phyloP scores from a whole-genome alignment of 2,113 vertebrate species.

The Bujurquina vittata region DNA sequence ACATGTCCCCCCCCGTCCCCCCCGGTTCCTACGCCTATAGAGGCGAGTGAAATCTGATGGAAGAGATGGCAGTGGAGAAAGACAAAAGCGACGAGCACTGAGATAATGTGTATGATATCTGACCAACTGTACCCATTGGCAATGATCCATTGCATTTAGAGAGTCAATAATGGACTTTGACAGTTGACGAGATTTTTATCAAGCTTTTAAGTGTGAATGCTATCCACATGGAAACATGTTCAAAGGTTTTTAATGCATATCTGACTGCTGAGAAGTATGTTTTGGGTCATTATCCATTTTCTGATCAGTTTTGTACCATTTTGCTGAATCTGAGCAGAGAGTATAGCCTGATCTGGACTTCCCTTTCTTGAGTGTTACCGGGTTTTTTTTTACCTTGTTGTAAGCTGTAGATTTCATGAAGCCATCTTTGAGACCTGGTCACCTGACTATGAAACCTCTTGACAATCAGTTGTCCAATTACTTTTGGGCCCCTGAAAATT shows the following conservation, averaged over 20 bases:
- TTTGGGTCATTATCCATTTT: neutral
- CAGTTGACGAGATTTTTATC: neutral
- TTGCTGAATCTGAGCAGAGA: neutral
- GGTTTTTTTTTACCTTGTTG: too few species aligned
- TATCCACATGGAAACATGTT: slow-evolving; percentile 12
- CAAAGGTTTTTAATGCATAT: neutral
- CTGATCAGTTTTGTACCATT: neutral
- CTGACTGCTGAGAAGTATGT: slow-evolving; percentile 8
- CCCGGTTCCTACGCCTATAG: too few species aligned
- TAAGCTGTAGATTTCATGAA: too few species aligned
- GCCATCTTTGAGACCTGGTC: neutral
- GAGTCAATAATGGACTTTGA: neutral
- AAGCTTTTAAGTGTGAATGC: neutral
- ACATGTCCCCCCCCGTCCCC: too few species aligned
- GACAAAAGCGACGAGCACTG: slow-evolving; percentile 26
- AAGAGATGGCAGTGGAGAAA: slow-evolving; percentile 28
- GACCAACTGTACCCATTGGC: neutral
- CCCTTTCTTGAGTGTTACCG: too few species aligned
- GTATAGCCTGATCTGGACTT: too few species aligned
- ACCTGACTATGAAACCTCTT: neutral
- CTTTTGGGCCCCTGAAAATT: neutral
- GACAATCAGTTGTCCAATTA: neutral
- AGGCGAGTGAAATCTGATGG: slow-evolving; percentile 43
- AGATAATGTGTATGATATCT: slow-evolving; percentile 17
- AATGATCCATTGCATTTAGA: neutral